These are phyloP conservation scores for Drosophila pseudotalamancana DNA, from an alignment of 2,888 invertebrate species.

Conservation along the genomic window DNA sequence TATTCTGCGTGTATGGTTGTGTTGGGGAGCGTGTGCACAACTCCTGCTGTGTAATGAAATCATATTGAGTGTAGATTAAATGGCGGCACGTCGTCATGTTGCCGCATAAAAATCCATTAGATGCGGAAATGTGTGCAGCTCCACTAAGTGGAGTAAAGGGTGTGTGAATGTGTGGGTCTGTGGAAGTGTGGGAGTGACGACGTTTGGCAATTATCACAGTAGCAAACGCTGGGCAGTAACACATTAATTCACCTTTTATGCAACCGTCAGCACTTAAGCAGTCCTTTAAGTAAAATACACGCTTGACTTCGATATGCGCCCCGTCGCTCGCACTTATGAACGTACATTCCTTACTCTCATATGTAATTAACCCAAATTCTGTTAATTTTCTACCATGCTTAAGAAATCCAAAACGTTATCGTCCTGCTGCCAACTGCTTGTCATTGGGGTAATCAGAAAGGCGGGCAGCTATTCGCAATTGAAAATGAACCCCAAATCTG, in stretches of 20 bases:
- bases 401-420: slow-evolving; percentile 21
- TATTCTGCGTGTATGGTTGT: background rate
- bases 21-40: slow-evolving; percentile 7
- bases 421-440: slow-evolving; percentile 6
- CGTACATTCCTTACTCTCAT: slow-evolving; percentile 6
- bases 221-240: slow-evolving; percentile 57
- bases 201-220: slow-evolving; percentile 69
- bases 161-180: slow-evolving; percentile 1
- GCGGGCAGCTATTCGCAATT: background rate
- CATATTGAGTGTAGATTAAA: slow-evolving; percentile 77
- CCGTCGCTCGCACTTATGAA: slow-evolving; percentile 3
- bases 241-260: slow-evolving; percentile 35
- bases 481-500: slow-evolving; percentile 32
- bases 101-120: slow-evolving; percentile 73
- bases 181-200: slow-evolving; percentile 20
- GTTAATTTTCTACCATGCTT: slow-evolving; percentile 37
- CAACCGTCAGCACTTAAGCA: slow-evolving; percentile 50
- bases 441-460: slow-evolving; percentile 15
- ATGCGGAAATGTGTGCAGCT: slow-evolving; percentile 57
- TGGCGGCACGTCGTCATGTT: slow-evolving; percentile 70
- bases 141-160: slow-evolving; percentile 4
- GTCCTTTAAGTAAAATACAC: slow-evolving; percentile 46
- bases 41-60: slow-evolving; percentile 71
- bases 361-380: slow-evolving; percentile 64
- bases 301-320: slow-evolving; percentile 27